Evolutionary conservation across 2,888 invertebrate genomes (phyloP), one percentile per base, ranked within the genome.

Genomic region (Bhutanitis thaidina): DNA sequence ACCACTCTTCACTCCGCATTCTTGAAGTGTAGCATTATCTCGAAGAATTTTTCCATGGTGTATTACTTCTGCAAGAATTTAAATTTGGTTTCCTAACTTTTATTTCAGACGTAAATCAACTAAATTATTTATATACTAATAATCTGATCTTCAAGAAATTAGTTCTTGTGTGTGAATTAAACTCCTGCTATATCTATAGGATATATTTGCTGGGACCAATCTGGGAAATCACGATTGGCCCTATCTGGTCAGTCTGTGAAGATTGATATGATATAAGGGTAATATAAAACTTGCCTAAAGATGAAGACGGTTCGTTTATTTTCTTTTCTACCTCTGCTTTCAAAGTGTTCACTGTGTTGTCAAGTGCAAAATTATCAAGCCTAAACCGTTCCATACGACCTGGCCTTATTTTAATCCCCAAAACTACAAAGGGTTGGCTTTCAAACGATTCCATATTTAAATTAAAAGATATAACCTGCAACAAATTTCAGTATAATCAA

Each of bases 31-130:
- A 0, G 62, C 58, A 27, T 89, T 82, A 62, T 93, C 92, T 63
- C 93, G 92, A 47, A 96, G 77, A 53, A 93, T 89, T 65, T 92
- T 91, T 2, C 95, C 95, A 77, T 93, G 93, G 69, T 94, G 94
- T 41, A 94, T 90, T 8, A 94, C 76, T 74, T 94, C 94, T 95
- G 69, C 13, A 77, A 76, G 10, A 35, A 34, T 10, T 20, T 4
- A 20, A 20, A 20, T 20, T 20, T 20, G 20, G 3, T 4, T 20
- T 20, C 5, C 2, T 20, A 20, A 20, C n/a, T n/a, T n/a, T 20
- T 20, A 20, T 20, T 20, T 20, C 2, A 5, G 3, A 20, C 2
- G 20, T 4, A 20, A 20, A 20, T 5, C 20, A 20, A 4, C 20
- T 9, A 32, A 8, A n/a, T 32, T 32, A n/a, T 7, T 4, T 27